phyloP scores from a whole-genome alignment of 2,113 vertebrate species.

The Thalassarche chlororhynchos region DNA sequence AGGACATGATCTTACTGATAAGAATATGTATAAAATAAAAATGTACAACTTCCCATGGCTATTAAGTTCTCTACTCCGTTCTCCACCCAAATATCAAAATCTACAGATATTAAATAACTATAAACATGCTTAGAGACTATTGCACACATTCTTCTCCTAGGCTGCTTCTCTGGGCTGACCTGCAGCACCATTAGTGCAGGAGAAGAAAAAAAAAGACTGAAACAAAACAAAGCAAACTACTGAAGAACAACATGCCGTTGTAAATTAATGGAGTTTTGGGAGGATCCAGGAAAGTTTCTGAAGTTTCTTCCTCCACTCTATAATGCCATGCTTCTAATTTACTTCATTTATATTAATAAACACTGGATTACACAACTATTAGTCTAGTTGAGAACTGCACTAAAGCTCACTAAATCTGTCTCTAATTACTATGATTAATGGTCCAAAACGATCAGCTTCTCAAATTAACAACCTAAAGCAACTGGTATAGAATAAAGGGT shows the following conservation, averaged over 20 bases:
- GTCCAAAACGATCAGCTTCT: slow-evolving; percentile 68
- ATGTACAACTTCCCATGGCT: background rate
- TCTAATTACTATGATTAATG: slow-evolving; percentile 79
- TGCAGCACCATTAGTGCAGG: background rate
- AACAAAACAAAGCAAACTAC: slow-evolving; percentile 31
- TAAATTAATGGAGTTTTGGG: slow-evolving; percentile 58
- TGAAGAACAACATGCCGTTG: slow-evolving; percentile 8
- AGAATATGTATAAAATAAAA: background rate
- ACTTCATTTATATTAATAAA: slow-evolving; percentile 81
- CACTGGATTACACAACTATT: slow-evolving; percentile 68
- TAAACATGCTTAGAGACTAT: background rate
- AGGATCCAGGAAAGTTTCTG: slow-evolving; percentile 37
- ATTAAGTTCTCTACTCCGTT: background rate
- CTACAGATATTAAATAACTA: background rate
- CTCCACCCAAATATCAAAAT: background rate
- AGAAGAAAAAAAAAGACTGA: background rate
- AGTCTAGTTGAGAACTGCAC: slow-evolving; percentile 73
- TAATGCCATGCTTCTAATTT: slow-evolving; percentile 72
- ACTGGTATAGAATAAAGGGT: slow-evolving; percentile 56
- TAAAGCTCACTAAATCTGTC: slow-evolving; percentile 76
- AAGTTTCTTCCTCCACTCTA: slow-evolving; percentile 63
- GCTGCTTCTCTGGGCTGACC: background rate
- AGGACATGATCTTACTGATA: background rate
- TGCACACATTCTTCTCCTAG: background rate
- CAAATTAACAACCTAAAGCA: slow-evolving; percentile 71